Conservation (phyloP, 2,888 invertebrate species). For the Megastigmus dorsalis region DNA sequence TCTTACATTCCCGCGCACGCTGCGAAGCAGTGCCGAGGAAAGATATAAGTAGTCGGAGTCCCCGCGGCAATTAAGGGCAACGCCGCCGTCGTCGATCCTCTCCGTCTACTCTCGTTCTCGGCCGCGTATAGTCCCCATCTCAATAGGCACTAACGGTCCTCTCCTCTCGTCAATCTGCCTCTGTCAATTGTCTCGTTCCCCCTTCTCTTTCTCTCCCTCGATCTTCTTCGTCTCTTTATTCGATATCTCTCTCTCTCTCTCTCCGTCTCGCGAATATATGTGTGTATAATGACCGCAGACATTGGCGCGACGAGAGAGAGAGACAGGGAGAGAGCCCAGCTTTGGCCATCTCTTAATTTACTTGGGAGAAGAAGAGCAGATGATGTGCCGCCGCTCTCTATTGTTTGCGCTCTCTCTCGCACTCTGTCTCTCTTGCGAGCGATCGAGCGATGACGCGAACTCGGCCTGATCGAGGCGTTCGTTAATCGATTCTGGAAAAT, state of each 20-base stretch:
- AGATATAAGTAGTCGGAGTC: neutral
- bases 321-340: too few relatives aligned
- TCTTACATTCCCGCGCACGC: slow-evolving; percentile 1
- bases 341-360: slow-evolving; percentile 42
- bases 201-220: neutral
- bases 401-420: neutral
- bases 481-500: too few relatives aligned
- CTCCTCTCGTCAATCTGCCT: slow-evolving; percentile 57
- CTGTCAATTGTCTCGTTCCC: slow-evolving; percentile 56
- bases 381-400: slow-evolving; percentile 10
- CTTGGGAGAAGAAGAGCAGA: slow-evolving; percentile 23
- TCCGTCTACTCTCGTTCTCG: neutral
- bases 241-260: slow-evolving; percentile 23
- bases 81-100: slow-evolving; percentile 5
- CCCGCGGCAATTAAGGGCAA: slow-evolving; percentile 49
- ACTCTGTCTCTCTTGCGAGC: neutral
- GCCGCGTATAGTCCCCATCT: slow-evolving; percentile 13
- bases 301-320: too few relatives aligned
- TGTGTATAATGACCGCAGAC: neutral
- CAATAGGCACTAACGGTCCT: slow-evolving; percentile 55
- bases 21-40: neutral
- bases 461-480: too few relatives aligned
- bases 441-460: slow-evolving; percentile 23
- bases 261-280: slow-evolving; percentile 22
- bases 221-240: neutral